Conservation (phyloP, 2,888 invertebrate species). For the Amorpha juglandis region DNA sequence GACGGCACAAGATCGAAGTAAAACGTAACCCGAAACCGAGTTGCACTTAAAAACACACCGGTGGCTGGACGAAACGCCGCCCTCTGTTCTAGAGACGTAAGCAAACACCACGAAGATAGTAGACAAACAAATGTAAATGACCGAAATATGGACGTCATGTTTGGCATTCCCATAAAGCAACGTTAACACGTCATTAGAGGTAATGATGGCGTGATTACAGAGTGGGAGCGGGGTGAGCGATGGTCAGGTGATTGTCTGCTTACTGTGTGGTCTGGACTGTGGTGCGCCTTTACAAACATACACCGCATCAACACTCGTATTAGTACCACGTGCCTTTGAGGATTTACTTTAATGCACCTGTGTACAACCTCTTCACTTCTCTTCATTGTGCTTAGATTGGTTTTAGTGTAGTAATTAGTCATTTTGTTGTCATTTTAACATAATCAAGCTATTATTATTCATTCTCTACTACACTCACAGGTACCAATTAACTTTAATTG, state of each 20-base stretch:
- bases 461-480: too few species aligned
- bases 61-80: slow-evolving; percentile 77
- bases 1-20: slow-evolving; percentile 53
- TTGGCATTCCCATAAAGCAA: slow-evolving; percentile 84
- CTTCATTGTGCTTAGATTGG: background rate
- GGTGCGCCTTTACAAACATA: slow-evolving; percentile 69
- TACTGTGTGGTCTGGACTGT: slow-evolving; percentile 74
- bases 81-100: slow-evolving; percentile 81
- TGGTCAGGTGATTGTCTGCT: slow-evolving; percentile 75
- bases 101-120: slow-evolving; percentile 80
- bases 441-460: background rate
- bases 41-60: slow-evolving; percentile 72
- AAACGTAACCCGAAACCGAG: slow-evolving; percentile 70
- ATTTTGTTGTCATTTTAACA: background rate
- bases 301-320: slow-evolving; percentile 51
- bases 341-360: slow-evolving; percentile 47
- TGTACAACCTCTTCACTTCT: slow-evolving; percentile 21
- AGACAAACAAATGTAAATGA: slow-evolving; percentile 84
- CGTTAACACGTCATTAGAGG: slow-evolving; percentile 84
- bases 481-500: too few species aligned
- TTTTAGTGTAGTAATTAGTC: background rate
- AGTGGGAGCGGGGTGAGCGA: slow-evolving; percentile 71
- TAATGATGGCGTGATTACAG: slow-evolving; percentile 83
- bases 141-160: slow-evolving; percentile 84
- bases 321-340: slow-evolving; percentile 64